Evolutionary conservation across 2,888 invertebrate genomes (phyloP).

Genomic region (Dasypogon diadema): DNA sequence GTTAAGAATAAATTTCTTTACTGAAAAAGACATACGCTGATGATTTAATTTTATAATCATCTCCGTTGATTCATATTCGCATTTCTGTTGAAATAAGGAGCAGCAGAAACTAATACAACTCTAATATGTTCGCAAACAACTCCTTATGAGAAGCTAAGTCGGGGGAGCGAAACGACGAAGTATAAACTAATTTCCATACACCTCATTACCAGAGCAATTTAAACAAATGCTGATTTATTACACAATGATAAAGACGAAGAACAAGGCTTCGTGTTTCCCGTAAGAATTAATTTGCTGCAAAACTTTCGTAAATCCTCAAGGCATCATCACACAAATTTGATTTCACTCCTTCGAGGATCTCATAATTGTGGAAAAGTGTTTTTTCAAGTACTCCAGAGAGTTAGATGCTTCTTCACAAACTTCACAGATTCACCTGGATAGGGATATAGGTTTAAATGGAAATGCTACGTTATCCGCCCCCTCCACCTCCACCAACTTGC

Average conservation of each 20-base stretch:
- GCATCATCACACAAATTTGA: conserved; percentile 35
- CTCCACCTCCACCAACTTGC: too few species aligned
- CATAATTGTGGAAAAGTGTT: conserved; percentile 31
- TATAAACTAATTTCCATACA: not conserved
- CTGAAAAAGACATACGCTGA: too few species aligned
- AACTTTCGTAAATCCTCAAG: conserved; percentile 22
- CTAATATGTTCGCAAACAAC: too few species aligned
- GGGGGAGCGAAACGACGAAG: not conserved
- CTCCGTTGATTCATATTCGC: too few species aligned
- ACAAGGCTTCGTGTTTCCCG: not conserved
- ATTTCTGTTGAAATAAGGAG: too few species aligned
- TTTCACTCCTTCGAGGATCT: conserved; percentile 8
- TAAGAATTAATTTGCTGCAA: conserved; percentile 2
- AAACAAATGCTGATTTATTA: conserved; percentile 1
- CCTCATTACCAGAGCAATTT: not conserved
- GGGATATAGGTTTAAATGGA: not conserved
- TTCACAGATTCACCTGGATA: conserved; percentile 14
- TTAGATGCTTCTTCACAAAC: not conserved
- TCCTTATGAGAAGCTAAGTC: not conserved
- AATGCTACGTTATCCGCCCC: not conserved
- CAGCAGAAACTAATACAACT: too few species aligned
- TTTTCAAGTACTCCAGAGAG: conserved; percentile 18
- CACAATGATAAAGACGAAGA: not conserved
- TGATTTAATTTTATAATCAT: too few species aligned
- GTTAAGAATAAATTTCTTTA: too few species aligned